A percentile compares a stretch with the other conserved stretches of the same genome.
Evolutionary conservation across 2,888 invertebrate species (phyloP).

Genomic region (Polyommatus iphigenia): DNA sequence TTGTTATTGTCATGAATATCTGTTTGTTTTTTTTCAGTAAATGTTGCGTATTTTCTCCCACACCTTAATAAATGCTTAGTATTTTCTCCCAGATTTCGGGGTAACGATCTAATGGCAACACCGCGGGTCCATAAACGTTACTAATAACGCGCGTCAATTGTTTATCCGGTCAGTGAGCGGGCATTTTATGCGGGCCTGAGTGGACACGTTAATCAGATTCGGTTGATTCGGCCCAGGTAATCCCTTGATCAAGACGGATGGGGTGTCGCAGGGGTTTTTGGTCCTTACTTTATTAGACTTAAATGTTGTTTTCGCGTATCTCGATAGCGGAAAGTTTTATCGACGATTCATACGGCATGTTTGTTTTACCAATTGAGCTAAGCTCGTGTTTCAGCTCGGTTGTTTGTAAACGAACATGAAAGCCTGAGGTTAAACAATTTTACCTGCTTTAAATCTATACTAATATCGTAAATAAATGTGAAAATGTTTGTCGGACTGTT

Average conservation of each 20-base stretch:
- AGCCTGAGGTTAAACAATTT: neutral
- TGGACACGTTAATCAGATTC: conserved; percentile 53
- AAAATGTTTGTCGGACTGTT: no score
- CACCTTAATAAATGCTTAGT: neutral
- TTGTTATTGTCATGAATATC: no score
- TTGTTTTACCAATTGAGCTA: conserved; percentile 14
- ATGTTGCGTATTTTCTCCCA: neutral
- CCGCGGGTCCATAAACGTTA: conserved; percentile 20
- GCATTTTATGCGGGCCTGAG: conserved; percentile 53
- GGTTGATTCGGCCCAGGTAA: conserved; percentile 53
- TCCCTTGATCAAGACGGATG: conserved; percentile 48
- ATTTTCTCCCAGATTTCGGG: neutral
- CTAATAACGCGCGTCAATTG: conserved; percentile 33
- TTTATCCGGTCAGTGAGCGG: conserved; percentile 34
- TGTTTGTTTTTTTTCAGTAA: neutral
- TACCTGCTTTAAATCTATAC: neutral
- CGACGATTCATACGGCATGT: conserved; percentile 4
- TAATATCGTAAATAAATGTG: neutral
- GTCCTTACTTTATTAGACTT: conserved; percentile 18
- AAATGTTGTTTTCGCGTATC: conserved; percentile 14
- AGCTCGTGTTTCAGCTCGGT: neutral
- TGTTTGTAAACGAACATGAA: conserved; percentile 2
- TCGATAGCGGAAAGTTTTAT: neutral
- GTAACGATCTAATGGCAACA: neutral
- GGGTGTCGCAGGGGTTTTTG: conserved; percentile 28